Evolutionary conservation across 2,888 invertebrate species (phyloP), one percentile per base, ranked within the genome.

Genomic region (Cantharis lateralis): DNA sequence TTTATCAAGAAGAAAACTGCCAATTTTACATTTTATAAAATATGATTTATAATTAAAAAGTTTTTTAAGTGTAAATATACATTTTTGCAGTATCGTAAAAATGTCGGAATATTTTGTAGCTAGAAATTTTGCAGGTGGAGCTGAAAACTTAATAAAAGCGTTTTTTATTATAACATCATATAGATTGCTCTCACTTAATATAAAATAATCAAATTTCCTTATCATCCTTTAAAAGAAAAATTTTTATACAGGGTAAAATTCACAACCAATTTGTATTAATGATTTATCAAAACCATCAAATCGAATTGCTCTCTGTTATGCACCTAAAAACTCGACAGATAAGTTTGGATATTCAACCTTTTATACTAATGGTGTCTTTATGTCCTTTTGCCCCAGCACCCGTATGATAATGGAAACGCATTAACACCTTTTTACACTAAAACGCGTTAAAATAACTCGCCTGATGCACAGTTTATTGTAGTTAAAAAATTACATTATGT

Each of bases 311-410:
- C 64, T 66, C 24, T 11, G 20, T 24, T 66, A 66, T 66, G 20
- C 20, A 20, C 24, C 24, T 66, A 66, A 71, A 71, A 71, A 71
- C 32, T 71, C 63, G 28, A 64, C 26, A 64, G 71, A 71, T 64
- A 64, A 72, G 72, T 72, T 72, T 18, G 32, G 66, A 72, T 61
- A 48, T 48, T 72, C 64, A 72, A 32, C 68, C 32, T 72, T 66
- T 72, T 72, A 72, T 72, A 32, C 72, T 72, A 72, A 72, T 72
- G 72, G 72, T 28, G 48, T 64, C 72, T 72, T 71, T 72, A 72
- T 61, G 72, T 66, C 48, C 18, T 68, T 68, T 48, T 72, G 72
- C 48, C 66, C 66, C 61, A 61, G 68, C n/a, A 68, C 32, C 63
- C 15, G 32, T 72, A 72, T 48, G 66, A 72, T 72, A 72, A 66